phyloP scores from a whole-genome alignment of 2,888 invertebrate species.

The Euplexia lucipara region DNA sequence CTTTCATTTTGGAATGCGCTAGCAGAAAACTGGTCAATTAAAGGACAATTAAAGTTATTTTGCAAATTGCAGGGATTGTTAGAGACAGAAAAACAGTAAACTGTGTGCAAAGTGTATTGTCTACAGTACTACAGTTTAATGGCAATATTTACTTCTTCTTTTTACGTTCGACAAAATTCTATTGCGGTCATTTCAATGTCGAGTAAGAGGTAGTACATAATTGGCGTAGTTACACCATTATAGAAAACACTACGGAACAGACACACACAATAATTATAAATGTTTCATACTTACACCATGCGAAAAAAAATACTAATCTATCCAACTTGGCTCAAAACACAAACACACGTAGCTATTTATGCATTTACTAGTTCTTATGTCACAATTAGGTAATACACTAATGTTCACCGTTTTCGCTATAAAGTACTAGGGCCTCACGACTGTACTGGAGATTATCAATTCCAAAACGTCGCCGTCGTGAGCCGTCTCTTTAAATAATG shows the following conservation, averaged over 20 bases:
- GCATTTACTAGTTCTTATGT: neutral
- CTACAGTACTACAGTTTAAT: too few species aligned
- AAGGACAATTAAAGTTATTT: too few species aligned
- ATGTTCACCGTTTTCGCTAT: conserved; percentile 3
- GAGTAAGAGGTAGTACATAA: too few species aligned
- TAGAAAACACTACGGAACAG: too few species aligned
- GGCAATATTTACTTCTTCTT: conserved; percentile 4
- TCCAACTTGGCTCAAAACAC: conserved; percentile 3
- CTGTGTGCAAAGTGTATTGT: too few species aligned
- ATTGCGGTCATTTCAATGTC: too few species aligned
- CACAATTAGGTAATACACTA: neutral
- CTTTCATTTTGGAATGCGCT: too few species aligned
- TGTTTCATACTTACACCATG: conserved; percentile 24
- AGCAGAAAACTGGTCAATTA: too few species aligned
- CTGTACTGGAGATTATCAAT: too few species aligned
- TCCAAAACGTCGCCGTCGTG: neutral
- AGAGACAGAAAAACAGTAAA: too few species aligned
- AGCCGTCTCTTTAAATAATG: neutral
- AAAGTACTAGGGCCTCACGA: neutral
- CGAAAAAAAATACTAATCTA: neutral
- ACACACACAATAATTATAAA: neutral
- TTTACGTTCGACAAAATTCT: neutral
- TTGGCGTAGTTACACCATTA: too few species aligned
- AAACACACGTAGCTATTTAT: neutral
- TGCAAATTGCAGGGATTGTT: too few species aligned